Base-by-base conservation (phyloP, 2,113 vertebrate genomes). In the Boulengerochromis microlepis region DNA sequence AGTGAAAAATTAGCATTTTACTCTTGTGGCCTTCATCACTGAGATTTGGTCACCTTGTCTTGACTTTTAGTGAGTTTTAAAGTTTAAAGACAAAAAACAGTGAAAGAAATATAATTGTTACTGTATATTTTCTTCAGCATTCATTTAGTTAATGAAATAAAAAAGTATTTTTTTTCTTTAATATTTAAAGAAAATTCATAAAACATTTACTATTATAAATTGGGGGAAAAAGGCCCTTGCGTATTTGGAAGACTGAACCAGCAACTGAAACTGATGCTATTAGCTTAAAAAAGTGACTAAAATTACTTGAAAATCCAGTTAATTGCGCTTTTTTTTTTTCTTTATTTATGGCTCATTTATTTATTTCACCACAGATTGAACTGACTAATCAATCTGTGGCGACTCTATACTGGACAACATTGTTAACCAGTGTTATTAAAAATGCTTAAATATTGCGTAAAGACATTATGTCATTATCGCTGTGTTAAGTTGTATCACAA, bases 221-320 rank as follows among this genome's bases (percentile, higher is more conserved):
- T 45, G 13, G 22, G 12, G 24, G 0, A 0, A 0, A 1, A 12
- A 38, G 31, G 61, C 16, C 42, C 0, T 0, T 76, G 15, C 2
- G 0, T 78, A 31, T 33, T 78, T 26, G 8, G 40, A 74, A 47
- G 26, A 33, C 12, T 8, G 12, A 26, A 15, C 8, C 8, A 18
- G 40, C 40, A 74, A 52, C 18, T 5, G 4, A 12, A 52, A 52
- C 18, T n/a, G 26, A 52, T 31, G 24, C 71, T 78, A 50, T 52
- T 52, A 50, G 18, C 18, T 78, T 52, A 8, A 52, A 78, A 74
- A 78, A 52, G 16, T 33, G 26, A 2, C 10, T 52, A 8, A 78
- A 78, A 52, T n/a, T 13, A 33, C 10, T 52, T 33, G 2, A n/a
- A 52, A 78, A 78, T 52, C 45, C 26, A 78, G 5, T 78, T 50